These are phyloP conservation scores for Formica selysi DNA, from an alignment of 1,140 invertebrate species.

Conservation along the genomic window DNA sequence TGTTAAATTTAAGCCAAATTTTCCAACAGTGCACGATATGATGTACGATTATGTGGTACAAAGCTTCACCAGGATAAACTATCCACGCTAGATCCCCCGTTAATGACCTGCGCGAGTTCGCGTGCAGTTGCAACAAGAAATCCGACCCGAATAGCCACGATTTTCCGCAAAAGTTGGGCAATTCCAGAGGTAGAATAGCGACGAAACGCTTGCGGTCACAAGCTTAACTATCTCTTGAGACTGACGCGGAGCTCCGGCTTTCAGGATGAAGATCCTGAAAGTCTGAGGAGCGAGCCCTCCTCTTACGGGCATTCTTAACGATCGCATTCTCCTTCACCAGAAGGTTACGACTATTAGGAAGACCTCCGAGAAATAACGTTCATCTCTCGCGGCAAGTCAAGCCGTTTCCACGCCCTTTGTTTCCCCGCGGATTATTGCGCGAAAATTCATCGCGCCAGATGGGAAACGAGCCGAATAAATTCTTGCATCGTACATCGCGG, in stretches of 20 bases:
- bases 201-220: slow-evolving; percentile 10
- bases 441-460: slow-evolving; percentile 2
- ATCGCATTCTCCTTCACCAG: slow-evolving; percentile 6
- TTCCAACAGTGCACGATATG: no score
- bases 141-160: not conserved
- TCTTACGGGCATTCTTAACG: slow-evolving; percentile 58
- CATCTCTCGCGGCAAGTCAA: slow-evolving; percentile 15
- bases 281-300: slow-evolving; percentile 9
- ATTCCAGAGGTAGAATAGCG: slow-evolving; percentile 37
- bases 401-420: slow-evolving; percentile 6
- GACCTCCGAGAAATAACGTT: slow-evolving; percentile 54
- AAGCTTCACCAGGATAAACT: not conserved
- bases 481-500: not conserved
- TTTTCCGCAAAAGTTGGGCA: slow-evolving; percentile 27
- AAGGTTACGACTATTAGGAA: slow-evolving; percentile 45
- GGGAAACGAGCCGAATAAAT: not conserved
- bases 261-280: slow-evolving; percentile 21
- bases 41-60: no score
- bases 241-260: not conserved
- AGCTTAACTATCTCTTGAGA: slow-evolving; percentile 39
- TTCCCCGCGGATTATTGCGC: slow-evolving; percentile 8
- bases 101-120: not conserved
- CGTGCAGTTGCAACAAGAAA: slow-evolving; percentile 3
- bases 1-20: no score
- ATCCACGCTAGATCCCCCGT: not conserved